Evolutionary conservation across 2,888 invertebrate genomes (phyloP).

Genomic region (Furcula furcula): DNA sequence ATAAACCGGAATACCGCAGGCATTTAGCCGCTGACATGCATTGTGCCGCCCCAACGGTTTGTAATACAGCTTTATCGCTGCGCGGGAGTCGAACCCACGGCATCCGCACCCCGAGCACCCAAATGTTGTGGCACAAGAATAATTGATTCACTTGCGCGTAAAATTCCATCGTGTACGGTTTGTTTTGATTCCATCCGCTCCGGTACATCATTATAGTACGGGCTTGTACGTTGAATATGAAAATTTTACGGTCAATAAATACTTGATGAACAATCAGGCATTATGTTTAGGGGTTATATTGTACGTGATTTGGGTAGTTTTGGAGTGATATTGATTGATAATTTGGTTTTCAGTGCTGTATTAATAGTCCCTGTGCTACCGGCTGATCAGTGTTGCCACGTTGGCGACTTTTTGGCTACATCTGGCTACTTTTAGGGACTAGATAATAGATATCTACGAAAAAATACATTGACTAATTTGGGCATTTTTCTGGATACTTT

Average conservation of each 20-base stretch:
- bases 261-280: slow-evolving; percentile 1
- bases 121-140: slow-evolving; percentile 56
- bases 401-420: no score
- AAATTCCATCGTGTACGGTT: slow-evolving; percentile 50
- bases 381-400: no score
- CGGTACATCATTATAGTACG: slow-evolving; percentile 42
- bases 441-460: no score
- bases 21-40: slow-evolving; percentile 73
- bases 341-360: no score
- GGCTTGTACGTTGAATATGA: slow-evolving; percentile 18
- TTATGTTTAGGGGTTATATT: background rate
- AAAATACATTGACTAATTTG: no score
- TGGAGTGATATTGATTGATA: background rate
- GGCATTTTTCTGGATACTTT: no score
- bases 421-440: no score
- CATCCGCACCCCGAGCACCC: slow-evolving; percentile 12
- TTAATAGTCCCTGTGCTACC: no score
- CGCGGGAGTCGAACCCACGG: slow-evolving; percentile 49
- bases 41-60: slow-evolving; percentile 58
- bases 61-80: slow-evolving; percentile 37
- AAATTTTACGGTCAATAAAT: slow-evolving; percentile 8
- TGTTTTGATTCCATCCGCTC: slow-evolving; percentile 51
- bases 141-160: slow-evolving; percentile 75
- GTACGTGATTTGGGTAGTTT: background rate
- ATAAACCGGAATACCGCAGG: slow-evolving; percentile 71